Base-by-base conservation (phyloP, 2,888 invertebrate species). In the Priocnemis perturbator region DNA sequence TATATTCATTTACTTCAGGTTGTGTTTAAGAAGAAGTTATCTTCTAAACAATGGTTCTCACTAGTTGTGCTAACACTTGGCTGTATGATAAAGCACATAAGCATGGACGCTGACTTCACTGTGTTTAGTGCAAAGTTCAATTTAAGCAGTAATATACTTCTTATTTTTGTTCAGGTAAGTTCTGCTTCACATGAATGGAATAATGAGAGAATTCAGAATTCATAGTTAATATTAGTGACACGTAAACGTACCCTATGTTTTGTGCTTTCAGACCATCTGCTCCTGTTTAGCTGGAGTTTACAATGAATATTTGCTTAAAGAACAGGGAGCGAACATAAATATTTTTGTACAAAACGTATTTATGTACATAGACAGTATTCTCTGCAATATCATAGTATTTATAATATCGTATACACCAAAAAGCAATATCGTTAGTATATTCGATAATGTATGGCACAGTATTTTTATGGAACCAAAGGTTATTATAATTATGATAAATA, bases 241-340 rank as follows among this genome's bases (percentile, higher is more conserved):
- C 56, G 15, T 53, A 7, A 53, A 15, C 58, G 4, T 7, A n/a
- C 4, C 19, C 5, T 61, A 14, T 57, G 2, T 30, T n/a, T 61
- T 60, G 1, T 50, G 23, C 47, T 77, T 78, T 62, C 95, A 98
- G 92, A 95, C 96, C 60, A 92, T 97, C 75, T 97, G 96, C 86
- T 98, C 98, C 0, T 98, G 98, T 81, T 90, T 97, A 70, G 98
- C 98, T 0, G 98, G 98, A 5, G 98, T 98, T 2, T 98, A 98
- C 89, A 98, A 98, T 87, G 98, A 98, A 87, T 97, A 96, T 89
- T 91, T 98, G 62, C 90, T 98, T 3, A 98, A 98, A 90, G 94
- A 94, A 30, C 93, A 94, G 81, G 96, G 96, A 19, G 93, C 93
- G 2, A 93, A 95, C 76, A 94, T 97, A 0, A 95, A 97, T 86